A percentile compares a stretch with the other conserved stretches of the same genome.
These are phyloP conservation scores for Ophion costatus DNA, from an alignment of 2,888 invertebrate genomes.

Conservation along the genomic window DNA sequence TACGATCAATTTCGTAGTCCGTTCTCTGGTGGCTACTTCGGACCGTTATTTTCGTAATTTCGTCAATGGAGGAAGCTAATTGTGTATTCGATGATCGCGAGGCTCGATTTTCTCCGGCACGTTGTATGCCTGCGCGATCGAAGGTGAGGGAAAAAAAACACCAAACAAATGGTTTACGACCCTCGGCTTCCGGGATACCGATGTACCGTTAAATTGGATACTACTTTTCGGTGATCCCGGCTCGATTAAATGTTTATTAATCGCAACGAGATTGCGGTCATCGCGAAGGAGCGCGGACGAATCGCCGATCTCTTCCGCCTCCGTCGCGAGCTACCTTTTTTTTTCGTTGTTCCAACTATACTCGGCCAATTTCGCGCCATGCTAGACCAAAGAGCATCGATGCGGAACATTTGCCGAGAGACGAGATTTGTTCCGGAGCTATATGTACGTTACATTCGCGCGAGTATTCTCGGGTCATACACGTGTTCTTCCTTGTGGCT, in stretches of 20 bases:
- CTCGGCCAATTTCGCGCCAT: conserved; percentile 48
- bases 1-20: not conserved
- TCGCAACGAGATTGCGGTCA: conserved; percentile 42
- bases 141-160: not conserved
- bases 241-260: conserved; percentile 62
- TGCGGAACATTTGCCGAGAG: conserved; percentile 45
- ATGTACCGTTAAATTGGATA: conserved; percentile 64
- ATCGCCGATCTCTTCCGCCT: conserved; percentile 56
- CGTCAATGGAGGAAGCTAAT: not conserved
- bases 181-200: conserved; percentile 54
- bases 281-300: not conserved
- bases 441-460: conserved; percentile 2
- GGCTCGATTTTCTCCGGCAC: conserved; percentile 12
- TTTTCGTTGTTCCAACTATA: not conserved
- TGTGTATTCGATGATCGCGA: not conserved
- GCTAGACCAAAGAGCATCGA: conserved; percentile 26
- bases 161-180: conserved; percentile 46
- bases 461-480: conserved; percentile 11
- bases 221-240: conserved; percentile 60
- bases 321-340: conserved; percentile 1
- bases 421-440: conserved; percentile 36
- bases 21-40: not conserved
- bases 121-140: not conserved
- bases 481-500: conserved; percentile 4
- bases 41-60: conserved; percentile 8